Evolutionary conservation across 2,888 invertebrate genomes (phyloP).

Genomic region (Protonemura montana): DNA sequence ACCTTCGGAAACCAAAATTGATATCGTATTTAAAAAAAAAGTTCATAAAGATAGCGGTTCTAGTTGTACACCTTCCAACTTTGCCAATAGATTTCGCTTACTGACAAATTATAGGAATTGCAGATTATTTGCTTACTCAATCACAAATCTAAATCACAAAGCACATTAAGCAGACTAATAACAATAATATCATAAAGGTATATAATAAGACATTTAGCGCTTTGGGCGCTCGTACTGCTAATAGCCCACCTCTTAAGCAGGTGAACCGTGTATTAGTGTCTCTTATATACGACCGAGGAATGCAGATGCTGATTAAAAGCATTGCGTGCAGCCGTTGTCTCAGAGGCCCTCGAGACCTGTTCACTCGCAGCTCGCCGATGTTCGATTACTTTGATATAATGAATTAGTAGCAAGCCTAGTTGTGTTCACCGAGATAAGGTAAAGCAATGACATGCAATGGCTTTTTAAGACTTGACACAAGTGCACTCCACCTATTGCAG

Average conservation of each 20-base stretch:
- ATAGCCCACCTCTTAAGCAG: not conserved
- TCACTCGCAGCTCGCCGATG: not conserved
- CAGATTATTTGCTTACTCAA: too few relatives aligned
- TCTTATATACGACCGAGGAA: not conserved
- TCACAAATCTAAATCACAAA: not conserved
- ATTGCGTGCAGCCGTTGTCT: not conserved
- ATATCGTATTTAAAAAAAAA: too few relatives aligned
- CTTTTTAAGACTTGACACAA: slow-evolving; percentile 17
- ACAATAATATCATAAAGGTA: not conserved
- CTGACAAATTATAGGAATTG: too few relatives aligned
- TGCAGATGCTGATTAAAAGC: slow-evolving; percentile 9
- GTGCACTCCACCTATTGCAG: not conserved
- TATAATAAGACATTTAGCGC: not conserved
- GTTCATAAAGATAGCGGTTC: too few relatives aligned
- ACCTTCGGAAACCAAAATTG: too few relatives aligned
- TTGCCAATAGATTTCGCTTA: too few relatives aligned
- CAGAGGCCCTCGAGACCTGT: not conserved
- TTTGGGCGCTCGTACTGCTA: not conserved
- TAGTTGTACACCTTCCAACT: too few relatives aligned
- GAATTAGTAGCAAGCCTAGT: slow-evolving; percentile 8
- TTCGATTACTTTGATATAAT: slow-evolving; percentile 21
- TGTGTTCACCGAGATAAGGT: slow-evolving; percentile 32
- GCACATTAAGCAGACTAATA: not conserved
- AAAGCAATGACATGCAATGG: slow-evolving; percentile 24
- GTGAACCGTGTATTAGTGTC: not conserved